These are phyloP conservation scores for Himalopsyche tibetana DNA, from an alignment of 2,888 invertebrate genomes.

Conservation along the genomic window DNA sequence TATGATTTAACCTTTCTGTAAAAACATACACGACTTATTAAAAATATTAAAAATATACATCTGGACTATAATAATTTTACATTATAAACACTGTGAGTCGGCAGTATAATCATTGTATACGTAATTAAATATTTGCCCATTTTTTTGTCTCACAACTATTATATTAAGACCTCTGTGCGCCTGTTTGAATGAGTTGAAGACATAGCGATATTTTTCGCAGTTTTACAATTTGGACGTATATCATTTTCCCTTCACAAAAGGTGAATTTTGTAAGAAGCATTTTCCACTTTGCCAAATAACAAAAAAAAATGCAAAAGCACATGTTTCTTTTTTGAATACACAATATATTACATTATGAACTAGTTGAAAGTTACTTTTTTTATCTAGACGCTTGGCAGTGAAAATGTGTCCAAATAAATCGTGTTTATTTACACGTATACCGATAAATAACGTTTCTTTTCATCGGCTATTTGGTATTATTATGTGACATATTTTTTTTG, in stretches of 20 bases:
- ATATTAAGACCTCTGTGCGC: background rate
- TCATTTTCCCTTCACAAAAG: constrained; percentile 51
- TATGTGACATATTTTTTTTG: too few relatives aligned
- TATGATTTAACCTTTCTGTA: too few relatives aligned
- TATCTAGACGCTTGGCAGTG: background rate
- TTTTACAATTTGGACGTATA: constrained; percentile 62
- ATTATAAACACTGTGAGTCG: too few relatives aligned
- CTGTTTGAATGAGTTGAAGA: constrained; percentile 36
- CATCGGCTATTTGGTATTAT: too few relatives aligned
- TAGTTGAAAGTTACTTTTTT: background rate
- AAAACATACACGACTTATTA: too few relatives aligned
- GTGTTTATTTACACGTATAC: too few relatives aligned
- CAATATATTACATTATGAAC: background rate
- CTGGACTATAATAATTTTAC: too few relatives aligned
- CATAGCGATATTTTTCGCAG: constrained; percentile 60
- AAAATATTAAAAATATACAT: too few relatives aligned
- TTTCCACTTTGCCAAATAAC: constrained; percentile 9
- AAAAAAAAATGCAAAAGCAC: background rate
- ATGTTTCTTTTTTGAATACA: background rate
- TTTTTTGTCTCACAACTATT: too few relatives aligned
- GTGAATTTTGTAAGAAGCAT: background rate
- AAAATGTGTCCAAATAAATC: background rate
- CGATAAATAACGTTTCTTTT: too few relatives aligned
- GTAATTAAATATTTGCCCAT: too few relatives aligned
- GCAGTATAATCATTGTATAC: too few relatives aligned